A percentile compares a stretch with the other conserved stretches of the same genome.
Conservation (phyloP, 2,888 invertebrate species). For the Eutolmus rufibarbis region DNA sequence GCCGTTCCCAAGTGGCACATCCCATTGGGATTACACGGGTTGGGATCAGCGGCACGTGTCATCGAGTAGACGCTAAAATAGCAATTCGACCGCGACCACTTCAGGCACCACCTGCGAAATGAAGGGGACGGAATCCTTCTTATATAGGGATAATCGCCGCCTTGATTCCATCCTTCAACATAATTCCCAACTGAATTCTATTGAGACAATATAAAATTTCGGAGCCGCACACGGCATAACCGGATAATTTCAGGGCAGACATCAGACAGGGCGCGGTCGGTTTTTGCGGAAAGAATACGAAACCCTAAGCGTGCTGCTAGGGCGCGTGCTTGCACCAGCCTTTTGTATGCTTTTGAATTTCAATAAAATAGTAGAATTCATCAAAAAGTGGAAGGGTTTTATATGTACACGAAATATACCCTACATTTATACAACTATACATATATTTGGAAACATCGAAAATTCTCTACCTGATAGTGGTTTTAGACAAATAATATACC, state of each 20-base stretch:
- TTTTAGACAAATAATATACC: background rate
- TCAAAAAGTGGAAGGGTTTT: background rate
- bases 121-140: background rate
- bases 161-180: background rate
- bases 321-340: background rate
- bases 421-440: background rate
- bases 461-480: background rate
- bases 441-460: background rate
- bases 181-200: background rate
- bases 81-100: conserved; percentile 29
- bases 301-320: background rate
- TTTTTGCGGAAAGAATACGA: conserved; percentile 3
- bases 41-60: conserved; percentile 23
- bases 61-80: conserved; percentile 11
- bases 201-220: background rate
- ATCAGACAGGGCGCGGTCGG: conserved; percentile 1
- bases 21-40: conserved; percentile 11
- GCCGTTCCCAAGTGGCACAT: background rate
- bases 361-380: background rate
- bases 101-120: background rate
- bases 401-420: background rate
- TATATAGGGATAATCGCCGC: conserved; percentile 3
- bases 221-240: background rate
- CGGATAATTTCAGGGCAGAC: conserved; percentile 21
- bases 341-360: background rate